A percentile compares a stretch with the other conserved stretches of the same genome.
These are phyloP conservation scores for Melanotaenia duboulayi DNA, from an alignment of 2,113 vertebrate genomes.

Conservation along the genomic window DNA sequence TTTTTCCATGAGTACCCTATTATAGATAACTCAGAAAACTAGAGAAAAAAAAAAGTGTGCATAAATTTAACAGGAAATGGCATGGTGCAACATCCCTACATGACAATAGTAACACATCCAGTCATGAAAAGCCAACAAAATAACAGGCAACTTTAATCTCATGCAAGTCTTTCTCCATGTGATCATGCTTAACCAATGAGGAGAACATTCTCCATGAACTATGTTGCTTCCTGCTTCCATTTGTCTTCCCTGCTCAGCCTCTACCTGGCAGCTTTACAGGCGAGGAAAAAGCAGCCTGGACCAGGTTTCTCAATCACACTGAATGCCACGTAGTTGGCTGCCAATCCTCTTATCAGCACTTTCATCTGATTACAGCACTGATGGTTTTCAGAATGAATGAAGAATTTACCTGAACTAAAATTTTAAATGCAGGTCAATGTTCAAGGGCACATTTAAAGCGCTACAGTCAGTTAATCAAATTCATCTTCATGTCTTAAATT, in stretches of 20 bases:
- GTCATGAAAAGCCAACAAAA: constrained; percentile 2
- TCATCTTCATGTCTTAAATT: not conserved
- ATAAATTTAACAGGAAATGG: no score
- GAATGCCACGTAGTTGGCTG: not conserved
- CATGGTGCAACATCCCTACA: no score
- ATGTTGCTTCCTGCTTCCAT: constrained; percentile 26
- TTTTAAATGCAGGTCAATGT: constrained; percentile 12
- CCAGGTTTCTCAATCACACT: constrained; percentile 17
- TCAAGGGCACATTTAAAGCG: not conserved
- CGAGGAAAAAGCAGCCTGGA: constrained; percentile 34
- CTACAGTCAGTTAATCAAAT: constrained; percentile 12
- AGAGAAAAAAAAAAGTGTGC: no score
- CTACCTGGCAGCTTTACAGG: constrained; percentile 42
- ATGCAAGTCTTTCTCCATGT: not conserved
- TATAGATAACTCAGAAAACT: no score
- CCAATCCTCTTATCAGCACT: constrained; percentile 11
- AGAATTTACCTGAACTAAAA: constrained; percentile 20
- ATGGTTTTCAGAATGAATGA: constrained; percentile 32
- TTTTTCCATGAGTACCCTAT: no score
- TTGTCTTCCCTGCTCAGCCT: not conserved
- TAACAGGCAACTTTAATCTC: no score
- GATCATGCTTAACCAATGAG: constrained; percentile 24
- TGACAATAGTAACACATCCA: not conserved
- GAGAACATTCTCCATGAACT: constrained; percentile 15
- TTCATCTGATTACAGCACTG: constrained; percentile 43